These are phyloP conservation scores for Anableps anableps DNA, from an alignment of 2,797 vertebrate genomes.

Conservation along the genomic window DNA sequence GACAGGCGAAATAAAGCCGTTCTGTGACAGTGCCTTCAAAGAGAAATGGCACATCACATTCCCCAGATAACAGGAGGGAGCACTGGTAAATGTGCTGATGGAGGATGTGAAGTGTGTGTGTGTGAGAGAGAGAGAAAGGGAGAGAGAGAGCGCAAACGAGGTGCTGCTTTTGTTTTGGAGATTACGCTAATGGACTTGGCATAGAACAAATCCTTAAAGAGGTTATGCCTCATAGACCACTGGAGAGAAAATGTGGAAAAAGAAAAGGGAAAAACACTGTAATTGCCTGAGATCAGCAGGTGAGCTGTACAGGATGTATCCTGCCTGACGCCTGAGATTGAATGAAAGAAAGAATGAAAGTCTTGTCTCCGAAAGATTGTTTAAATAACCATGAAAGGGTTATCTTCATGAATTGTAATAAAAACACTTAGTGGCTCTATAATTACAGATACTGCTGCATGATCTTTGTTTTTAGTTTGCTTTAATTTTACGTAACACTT, in stretches of 20 bases:
- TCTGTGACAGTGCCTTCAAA: constrained; percentile 76
- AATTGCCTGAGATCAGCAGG: constrained; percentile 21
- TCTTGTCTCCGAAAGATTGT: neutral
- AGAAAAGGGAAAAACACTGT: constrained; percentile 15
- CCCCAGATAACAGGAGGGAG: constrained; percentile 66
- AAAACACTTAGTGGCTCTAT: neutral
- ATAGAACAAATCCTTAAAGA: constrained; percentile 62
- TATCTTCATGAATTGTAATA: neutral
- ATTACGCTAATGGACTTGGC: constrained; percentile 78
- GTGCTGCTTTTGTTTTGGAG: constrained; percentile 73
- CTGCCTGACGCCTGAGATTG: neutral
- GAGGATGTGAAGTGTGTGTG: constrained; percentile 48
- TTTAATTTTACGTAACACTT: too few species aligned
- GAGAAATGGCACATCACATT: constrained; percentile 73
- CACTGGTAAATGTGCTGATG: constrained; percentile 72
- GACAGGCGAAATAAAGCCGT: constrained; percentile 74
- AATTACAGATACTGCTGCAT: too few species aligned
- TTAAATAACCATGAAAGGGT: neutral
- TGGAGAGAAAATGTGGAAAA: constrained; percentile 14
- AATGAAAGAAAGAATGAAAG: neutral
- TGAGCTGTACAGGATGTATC: constrained; percentile 4
- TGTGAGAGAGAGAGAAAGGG: neutral
- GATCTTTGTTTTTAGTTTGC: too few species aligned
- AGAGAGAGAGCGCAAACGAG: constrained; percentile 38
- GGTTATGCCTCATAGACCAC: constrained; percentile 53